These are phyloP conservation scores for Oligia fasciuncula DNA, from an alignment of 2,888 invertebrate species.

Conservation along the genomic window DNA sequence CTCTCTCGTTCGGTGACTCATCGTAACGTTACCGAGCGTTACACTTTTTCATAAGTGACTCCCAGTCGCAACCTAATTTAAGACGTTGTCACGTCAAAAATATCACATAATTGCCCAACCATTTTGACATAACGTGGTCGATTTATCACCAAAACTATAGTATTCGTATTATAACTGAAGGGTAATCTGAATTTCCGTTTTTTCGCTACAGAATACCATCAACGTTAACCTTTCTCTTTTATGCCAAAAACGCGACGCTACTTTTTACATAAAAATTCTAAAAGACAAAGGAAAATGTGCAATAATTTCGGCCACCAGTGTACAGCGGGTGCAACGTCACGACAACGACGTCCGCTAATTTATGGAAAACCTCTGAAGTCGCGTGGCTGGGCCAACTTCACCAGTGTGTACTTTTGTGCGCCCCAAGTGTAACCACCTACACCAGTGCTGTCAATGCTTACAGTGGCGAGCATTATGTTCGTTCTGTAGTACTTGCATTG, in stretches of 20 bases:
- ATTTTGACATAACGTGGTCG: neutral
- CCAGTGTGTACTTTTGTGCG: slow-evolving; percentile 61
- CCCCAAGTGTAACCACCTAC: slow-evolving; percentile 62
- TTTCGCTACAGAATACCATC: neutral
- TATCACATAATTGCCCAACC: neutral
- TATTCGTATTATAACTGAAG: neutral
- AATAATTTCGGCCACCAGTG: slow-evolving; percentile 69
- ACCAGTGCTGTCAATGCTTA: slow-evolving; percentile 57
- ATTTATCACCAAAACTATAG: neutral
- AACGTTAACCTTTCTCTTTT: neutral
- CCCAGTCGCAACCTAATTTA: too few relatives aligned
- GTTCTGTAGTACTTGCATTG: slow-evolving; percentile 28
- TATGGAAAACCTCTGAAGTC: slow-evolving; percentile 83
- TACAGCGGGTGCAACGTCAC: slow-evolving; percentile 74
- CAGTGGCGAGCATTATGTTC: slow-evolving; percentile 44
- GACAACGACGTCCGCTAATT: slow-evolving; percentile 83
- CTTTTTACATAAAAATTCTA: slow-evolving; percentile 5
- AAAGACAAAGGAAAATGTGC: slow-evolving; percentile 22
- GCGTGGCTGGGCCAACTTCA: slow-evolving; percentile 63
- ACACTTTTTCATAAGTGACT: too few relatives aligned
- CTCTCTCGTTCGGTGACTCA: too few relatives aligned
- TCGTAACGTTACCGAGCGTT: too few relatives aligned
- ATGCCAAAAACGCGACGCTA: neutral
- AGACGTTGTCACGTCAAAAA: too few relatives aligned
- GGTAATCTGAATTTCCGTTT: neutral